Conservation (phyloP, 2,888 invertebrate species). For the Nephrocerus scutellatus region DNA sequence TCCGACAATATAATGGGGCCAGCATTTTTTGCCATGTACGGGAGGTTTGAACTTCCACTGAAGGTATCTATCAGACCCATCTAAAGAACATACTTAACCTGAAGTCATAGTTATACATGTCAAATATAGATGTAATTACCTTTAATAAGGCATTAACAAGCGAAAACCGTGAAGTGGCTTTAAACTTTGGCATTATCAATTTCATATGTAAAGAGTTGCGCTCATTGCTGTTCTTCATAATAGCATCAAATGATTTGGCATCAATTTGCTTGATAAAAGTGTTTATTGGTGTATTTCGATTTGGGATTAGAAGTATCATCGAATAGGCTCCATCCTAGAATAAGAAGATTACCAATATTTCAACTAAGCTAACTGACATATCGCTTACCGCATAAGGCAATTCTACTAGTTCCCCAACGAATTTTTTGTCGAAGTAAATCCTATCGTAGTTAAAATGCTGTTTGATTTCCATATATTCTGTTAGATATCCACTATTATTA, state of each 20-base stretch:
- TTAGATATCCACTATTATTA: slow-evolving; percentile 49
- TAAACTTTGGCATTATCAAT: slow-evolving; percentile 27
- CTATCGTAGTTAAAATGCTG: slow-evolving; percentile 14
- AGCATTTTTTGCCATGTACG: slow-evolving; percentile 43
- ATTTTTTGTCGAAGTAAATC: slow-evolving; percentile 50
- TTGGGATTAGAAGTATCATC: slow-evolving; percentile 50
- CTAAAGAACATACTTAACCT: slow-evolving; percentile 38
- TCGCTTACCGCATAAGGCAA: slow-evolving; percentile 60
- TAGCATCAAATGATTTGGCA: slow-evolving; percentile 32
- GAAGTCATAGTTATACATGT: too few relatives aligned
- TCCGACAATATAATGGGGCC: slow-evolving; percentile 23
- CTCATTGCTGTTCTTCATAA: slow-evolving; percentile 19
- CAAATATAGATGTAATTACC: slow-evolving; percentile 16
- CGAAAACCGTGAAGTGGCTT: slow-evolving; percentile 18
- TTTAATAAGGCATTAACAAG: slow-evolving; percentile 22
- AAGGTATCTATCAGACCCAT: slow-evolving; percentile 50
- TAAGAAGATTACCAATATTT: background rate
- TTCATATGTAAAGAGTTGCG: slow-evolving; percentile 8
- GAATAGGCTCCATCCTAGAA: slow-evolving; percentile 50
- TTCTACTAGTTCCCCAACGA: slow-evolving; percentile 59
- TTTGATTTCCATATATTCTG: slow-evolving; percentile 31
- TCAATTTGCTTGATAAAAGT: slow-evolving; percentile 38
- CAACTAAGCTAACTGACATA: background rate
- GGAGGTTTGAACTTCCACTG: too few relatives aligned
- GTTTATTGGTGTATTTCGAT: slow-evolving; percentile 35